phyloP scores from a whole-genome alignment of 2,888 invertebrate genomes.

The Theodoxus fluviatilis region DNA sequence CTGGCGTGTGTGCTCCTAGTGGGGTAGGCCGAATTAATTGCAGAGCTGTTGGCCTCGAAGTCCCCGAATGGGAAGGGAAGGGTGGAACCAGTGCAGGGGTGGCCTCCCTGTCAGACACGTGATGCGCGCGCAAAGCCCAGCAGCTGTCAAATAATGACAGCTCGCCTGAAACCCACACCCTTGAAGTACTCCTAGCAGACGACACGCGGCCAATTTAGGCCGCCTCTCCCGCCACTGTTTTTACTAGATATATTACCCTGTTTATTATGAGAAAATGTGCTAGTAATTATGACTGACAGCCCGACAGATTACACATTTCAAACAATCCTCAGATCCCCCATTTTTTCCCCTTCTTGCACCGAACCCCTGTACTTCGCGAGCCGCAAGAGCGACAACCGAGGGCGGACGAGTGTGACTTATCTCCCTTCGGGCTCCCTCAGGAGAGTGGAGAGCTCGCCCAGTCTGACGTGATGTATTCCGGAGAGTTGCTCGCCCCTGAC shows the following conservation, averaged over 20 bases:
- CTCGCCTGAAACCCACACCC: constrained; percentile 28
- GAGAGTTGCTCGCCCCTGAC: too few species aligned
- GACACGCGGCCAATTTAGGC: constrained; percentile 10
- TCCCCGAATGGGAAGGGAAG: constrained; percentile 10
- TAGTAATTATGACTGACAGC: constrained; percentile 28
- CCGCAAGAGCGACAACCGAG: too few species aligned
- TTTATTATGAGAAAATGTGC: constrained; percentile 29
- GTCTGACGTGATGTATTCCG: too few species aligned
- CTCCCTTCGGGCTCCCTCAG: too few species aligned
- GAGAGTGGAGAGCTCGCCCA: too few species aligned
- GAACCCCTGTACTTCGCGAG: too few species aligned
- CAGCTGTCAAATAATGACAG: constrained; percentile 31
- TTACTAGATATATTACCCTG: constrained; percentile 22
- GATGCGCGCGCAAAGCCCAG: constrained; percentile 23
- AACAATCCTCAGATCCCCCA: too few species aligned
- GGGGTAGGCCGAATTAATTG: constrained; percentile 31
- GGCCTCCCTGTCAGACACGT: too few species aligned
- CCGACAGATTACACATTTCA: constrained; percentile 25
- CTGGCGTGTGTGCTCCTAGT: constrained; percentile 26
- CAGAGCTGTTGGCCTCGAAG: constrained; percentile 8
- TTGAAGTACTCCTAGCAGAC: constrained; percentile 24
- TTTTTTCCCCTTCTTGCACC: too few species aligned
- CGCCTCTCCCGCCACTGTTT: constrained; percentile 10
- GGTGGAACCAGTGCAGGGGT: constrained; percentile 10
- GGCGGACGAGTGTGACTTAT: too few species aligned